phyloP scores from a whole-genome alignment of 1,140 invertebrate species.

The Venturia canescens region DNA sequence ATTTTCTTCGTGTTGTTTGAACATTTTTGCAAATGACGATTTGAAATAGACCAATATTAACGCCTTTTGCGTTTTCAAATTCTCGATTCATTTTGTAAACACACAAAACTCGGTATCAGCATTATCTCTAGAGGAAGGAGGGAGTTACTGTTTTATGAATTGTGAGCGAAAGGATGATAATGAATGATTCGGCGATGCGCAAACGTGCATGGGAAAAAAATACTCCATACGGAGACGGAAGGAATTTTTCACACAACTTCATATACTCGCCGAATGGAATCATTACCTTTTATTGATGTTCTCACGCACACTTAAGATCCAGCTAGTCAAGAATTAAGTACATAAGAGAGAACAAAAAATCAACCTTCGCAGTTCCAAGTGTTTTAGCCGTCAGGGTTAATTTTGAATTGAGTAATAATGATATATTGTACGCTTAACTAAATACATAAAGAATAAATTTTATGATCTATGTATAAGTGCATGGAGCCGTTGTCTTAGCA shows the following conservation, averaged over 20 bases:
- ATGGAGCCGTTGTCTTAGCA: slow-evolving; percentile 59
- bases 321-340: slow-evolving; percentile 59
- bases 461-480: slow-evolving; percentile 59
- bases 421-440: slow-evolving; percentile 42
- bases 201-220: slow-evolving; percentile 17
- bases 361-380: slow-evolving; percentile 43
- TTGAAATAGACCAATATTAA: neutral
- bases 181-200: neutral
- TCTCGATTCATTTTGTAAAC: slow-evolving; percentile 10
- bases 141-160: neutral
- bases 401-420: slow-evolving; percentile 10
- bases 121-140: slow-evolving; percentile 1
- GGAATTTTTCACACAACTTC: neutral
- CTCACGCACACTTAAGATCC: slow-evolving; percentile 51
- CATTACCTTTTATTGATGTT: neutral
- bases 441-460: slow-evolving; percentile 49
- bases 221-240: neutral
- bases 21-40: neutral
- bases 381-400: slow-evolving; percentile 53
- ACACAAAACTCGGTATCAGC: slow-evolving; percentile 1
- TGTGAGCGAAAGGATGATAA: neutral
- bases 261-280: neutral
- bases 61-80: slow-evolving; percentile 49
- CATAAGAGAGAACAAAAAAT: slow-evolving; percentile 29
- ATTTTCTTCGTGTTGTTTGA: neutral